A percentile compares a stretch with the other conserved stretches of the same genome.
phyloP scores from a whole-genome alignment of 2,113 vertebrate genomes.

The Ibidorhyncha struthersii region DNA sequence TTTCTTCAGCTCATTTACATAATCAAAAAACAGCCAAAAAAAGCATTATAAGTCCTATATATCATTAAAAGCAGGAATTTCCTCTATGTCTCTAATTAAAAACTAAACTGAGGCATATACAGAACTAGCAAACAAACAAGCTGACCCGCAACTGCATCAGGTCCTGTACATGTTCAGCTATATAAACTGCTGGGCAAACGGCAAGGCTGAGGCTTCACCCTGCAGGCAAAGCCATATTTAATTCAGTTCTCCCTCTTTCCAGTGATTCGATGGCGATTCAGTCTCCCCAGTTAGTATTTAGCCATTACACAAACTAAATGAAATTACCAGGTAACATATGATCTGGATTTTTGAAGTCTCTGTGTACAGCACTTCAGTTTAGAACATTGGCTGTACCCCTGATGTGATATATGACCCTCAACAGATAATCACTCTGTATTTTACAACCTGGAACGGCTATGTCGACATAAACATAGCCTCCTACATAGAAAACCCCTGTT shows the following conservation, averaged over 20 bases:
- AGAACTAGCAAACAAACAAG: background rate
- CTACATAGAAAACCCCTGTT: background rate
- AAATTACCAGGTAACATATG: background rate
- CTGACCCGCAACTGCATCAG: background rate
- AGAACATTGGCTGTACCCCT: background rate
- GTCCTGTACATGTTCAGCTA: background rate
- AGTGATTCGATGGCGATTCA: background rate
- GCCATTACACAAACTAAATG: background rate
- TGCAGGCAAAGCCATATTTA: background rate
- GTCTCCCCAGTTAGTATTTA: background rate
- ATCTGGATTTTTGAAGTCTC: background rate
- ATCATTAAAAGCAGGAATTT: background rate
- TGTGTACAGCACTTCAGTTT: background rate
- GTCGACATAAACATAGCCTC: background rate
- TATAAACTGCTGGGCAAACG: background rate
- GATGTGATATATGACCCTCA: background rate
- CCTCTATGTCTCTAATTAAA: background rate
- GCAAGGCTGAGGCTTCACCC: background rate
- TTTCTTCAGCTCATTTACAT: background rate
- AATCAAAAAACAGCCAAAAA: background rate
- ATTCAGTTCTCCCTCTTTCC: background rate
- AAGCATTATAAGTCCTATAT: background rate
- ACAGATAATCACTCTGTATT: background rate
- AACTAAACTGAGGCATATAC: background rate
- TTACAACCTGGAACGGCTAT: background rate